Evolutionary conservation across 2,797 vertebrate species (phyloP), one percentile per base, ranked within the genome.

Genomic region (Pseudochirops cupreus): DNA sequence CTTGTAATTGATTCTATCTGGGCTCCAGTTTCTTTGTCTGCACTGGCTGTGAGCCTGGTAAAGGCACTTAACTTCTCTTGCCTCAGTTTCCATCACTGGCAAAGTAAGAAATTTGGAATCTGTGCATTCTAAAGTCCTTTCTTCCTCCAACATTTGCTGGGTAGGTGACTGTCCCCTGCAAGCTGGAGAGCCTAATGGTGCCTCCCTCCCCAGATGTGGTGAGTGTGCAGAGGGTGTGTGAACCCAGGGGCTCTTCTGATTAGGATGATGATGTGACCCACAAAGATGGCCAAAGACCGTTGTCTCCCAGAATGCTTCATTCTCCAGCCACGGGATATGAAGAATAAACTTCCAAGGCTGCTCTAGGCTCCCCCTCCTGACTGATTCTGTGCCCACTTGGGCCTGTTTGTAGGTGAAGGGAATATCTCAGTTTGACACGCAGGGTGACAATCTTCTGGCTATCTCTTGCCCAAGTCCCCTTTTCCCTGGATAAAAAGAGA

Each of bases 391-490:
- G 0, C 87, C 90, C 57, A 1, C 21, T 91, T 95, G 90, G 24
- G 91, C 29, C 29, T 92, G 7, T 95, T 91, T 91, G 56, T 91
- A 89, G 46, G 13, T 24, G 89, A 94, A 12, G 87, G 18, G 46
- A 16, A 87, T 18, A 95, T 50, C 16, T 89, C 56, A 12, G 13
- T 94, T 94, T 93, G 91, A 96, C 29, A 96, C 91, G 92, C 93
- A 94, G 90, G 57, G 94, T 91, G 59, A 58, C 55, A 92, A 18
- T 33, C 39, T 96, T 46, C 95, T 92, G 29, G 12, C 6, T 96
- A 92, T 55, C 62, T 95, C 33, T 94, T 93, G 94, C 93, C 46
- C 94, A 93, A 29, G 55, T 95, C 39, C 11, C 56, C 54, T 97
- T 93, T 92, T 92, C 92, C 67, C 56, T 55, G 11, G 59, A 55